Evolutionary conservation across 2,888 invertebrate species (phyloP), one percentile per base, ranked within the genome.

Genomic region (Caenorhabditis sp.): DNA sequence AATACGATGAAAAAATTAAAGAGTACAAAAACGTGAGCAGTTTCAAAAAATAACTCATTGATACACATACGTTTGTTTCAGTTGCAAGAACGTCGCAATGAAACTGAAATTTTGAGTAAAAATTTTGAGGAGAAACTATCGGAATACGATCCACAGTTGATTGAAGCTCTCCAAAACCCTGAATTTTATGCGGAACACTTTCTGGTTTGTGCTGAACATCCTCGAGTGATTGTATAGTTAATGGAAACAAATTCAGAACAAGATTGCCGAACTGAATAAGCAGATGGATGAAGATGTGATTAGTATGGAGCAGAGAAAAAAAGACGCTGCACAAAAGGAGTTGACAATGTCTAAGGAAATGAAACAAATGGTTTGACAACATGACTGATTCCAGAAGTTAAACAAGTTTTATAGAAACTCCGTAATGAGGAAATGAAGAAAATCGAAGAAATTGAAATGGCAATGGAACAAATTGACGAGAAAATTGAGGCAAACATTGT

Each of bases 131-230:
- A 24, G 1, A 77, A 81, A 18, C 40, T 81, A 4, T 26, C 35
- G 1, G n/a, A 67, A n/a, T 71, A 26, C 15, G 61, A 77, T 35
- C 65, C 76, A 0, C 28, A 53, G 9, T 40, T 77, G 6, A 67
- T 81, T 22, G 81, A 76, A 22, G 56, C 72, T 18, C 22, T 80
- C 13, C 18, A 58, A 0, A 26, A 80, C 40, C 67, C 72, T 13
- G 51, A 69, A 9, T 26, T 3, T 13, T 72, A 74, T 51, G 74
- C 56, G 6, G 35, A 55, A 15, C 35, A 64, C 8, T 20, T 80
- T 0, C 13, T 53, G 51, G 72, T 80, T 8, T 32, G 67, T 47
- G 32, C 5, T n/a, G n/a, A n/a, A n/a, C n/a, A n/a, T n/a, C n/a
- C n/a, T n/a, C n/a, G n/a, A n/a, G n/a, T n/a, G n/a, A n/a, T n/a